Evolutionary conservation across 2,113 vertebrate genomes (phyloP).

Genomic region (Dinomys branickii): DNA sequence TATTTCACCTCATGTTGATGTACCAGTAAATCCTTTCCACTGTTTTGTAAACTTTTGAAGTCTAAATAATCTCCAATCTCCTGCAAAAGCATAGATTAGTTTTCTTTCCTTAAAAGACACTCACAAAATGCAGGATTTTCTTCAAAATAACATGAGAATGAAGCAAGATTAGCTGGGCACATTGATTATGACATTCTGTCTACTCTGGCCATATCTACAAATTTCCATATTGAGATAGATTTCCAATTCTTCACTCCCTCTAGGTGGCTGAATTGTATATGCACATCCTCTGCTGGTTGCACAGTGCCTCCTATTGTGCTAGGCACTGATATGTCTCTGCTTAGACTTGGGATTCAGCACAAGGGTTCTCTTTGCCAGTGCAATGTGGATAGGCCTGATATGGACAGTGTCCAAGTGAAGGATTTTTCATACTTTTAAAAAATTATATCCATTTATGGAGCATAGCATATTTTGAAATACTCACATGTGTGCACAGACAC

Average conservation of each 20-base stretch:
- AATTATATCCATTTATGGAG: background rate
- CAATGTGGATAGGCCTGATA: background rate
- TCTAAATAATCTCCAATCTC: slow-evolving; percentile 4
- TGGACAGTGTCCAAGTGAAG: background rate
- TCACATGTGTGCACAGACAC: background rate
- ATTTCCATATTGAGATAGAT: background rate
- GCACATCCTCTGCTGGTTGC: background rate
- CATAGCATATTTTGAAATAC: background rate
- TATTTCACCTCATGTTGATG: slow-evolving; percentile 14
- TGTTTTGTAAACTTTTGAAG: slow-evolving; percentile 46
- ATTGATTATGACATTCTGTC: background rate
- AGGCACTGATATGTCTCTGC: background rate
- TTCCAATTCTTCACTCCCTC: background rate
- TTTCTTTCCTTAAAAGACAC: slow-evolving; percentile 47
- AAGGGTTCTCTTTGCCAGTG: background rate
- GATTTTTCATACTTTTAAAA: background rate
- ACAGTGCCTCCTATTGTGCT: background rate
- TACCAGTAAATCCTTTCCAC: slow-evolving; percentile 3
- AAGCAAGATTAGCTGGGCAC: background rate
- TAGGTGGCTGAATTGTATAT: background rate
- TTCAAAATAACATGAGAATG: slow-evolving; percentile 6
- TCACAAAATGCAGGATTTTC: slow-evolving; percentile 14
- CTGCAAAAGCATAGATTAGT: slow-evolving; percentile 14
- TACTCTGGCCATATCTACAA: background rate
- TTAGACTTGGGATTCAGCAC: background rate